Base-by-base conservation (phyloP, 2,888 invertebrate species). In the Lycia hirtaria region DNA sequence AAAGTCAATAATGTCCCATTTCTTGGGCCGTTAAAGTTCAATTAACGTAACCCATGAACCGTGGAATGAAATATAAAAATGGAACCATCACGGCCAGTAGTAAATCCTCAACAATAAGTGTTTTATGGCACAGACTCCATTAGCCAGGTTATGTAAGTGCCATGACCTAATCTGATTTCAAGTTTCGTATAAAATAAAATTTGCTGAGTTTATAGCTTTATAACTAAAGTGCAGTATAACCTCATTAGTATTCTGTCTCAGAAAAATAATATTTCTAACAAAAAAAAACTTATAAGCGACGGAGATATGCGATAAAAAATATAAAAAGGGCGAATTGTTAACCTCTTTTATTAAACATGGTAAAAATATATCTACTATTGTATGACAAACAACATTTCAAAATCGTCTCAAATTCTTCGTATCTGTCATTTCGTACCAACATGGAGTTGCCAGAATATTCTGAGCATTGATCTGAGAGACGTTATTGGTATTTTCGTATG, bases 41-140 rank as follows among this genome's bases (percentile, higher is more conserved):
- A 88, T 87, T 88, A 87, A 85, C 82, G 76, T 79, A 68, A 66
- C 71, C 72, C 71, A 75, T 83, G 80, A 73, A 75, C 76, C 88
- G 82, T 75, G 78, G 79, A 81, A 87, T 87, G 80, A 85, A 85
- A 85, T 83, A 88, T 88, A 88, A 88, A 87, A 87, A 81, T 81
- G 76, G 71, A 72, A 71, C 77, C 80, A 78, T 78, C 76, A 71
- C 75, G 67, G 66, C 65, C 65, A 65, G 78, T 73, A 80, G 75
- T 87, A 85, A 87, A 76, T 76, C 69, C 70, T 70, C 72, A 75
- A 76, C 81, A 80, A 81, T 82, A 80, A 74, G 77, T 80, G 74
- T 80, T 86, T 87, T 83, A 88, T 78, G 78, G 72, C 60, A 51
- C 60, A 69, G 62, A 64, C 64, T 73, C 81, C 78, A 83, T 85